Conservation (phyloP, 2,113 vertebrate species). For the Corythornis cristatus region DNA sequence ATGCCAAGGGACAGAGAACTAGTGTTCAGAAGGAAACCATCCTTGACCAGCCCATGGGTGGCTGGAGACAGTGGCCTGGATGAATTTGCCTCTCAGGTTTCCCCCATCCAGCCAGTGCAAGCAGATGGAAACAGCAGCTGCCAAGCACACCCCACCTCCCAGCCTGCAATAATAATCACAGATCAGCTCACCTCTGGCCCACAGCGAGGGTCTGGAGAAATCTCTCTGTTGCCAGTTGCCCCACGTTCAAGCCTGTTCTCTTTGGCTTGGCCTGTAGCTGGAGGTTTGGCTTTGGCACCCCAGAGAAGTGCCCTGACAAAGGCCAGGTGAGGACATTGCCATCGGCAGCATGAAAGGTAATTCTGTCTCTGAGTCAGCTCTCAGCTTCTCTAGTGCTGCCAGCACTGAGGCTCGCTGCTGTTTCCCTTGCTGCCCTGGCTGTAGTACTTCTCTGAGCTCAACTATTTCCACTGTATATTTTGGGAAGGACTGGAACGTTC, state of each 20-base stretch:
- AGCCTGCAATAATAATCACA: constrained; percentile 32
- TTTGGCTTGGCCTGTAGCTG: not conserved
- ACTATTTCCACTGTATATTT: constrained; percentile 56
- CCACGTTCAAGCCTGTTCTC: not conserved
- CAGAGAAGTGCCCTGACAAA: not conserved
- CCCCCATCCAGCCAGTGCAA: not conserved
- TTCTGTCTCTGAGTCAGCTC: constrained; percentile 32
- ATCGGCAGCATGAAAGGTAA: not conserved
- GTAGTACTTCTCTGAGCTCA: not conserved
- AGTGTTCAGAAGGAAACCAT: not conserved
- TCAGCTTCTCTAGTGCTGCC: not conserved
- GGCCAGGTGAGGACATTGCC: constrained; percentile 1
- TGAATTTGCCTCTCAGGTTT: not conserved
- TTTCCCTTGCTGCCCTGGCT: constrained; percentile 32
- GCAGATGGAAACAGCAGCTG: constrained; percentile 12
- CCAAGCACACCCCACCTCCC: not conserved
- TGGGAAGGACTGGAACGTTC: constrained; percentile 43
- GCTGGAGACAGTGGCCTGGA: not conserved
- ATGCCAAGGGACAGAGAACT: not conserved
- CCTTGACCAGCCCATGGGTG: not conserved
- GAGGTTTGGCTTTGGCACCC: not conserved
- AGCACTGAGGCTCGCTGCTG: not conserved
- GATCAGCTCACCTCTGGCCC: constrained; percentile 45
- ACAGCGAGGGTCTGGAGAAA: not conserved
- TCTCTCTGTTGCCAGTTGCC: not conserved